A percentile compares a stretch with the other conserved stretches of the same genome.
Conservation (phyloP, 2,888 invertebrate genomes). For the Micropterix aruncella region DNA sequence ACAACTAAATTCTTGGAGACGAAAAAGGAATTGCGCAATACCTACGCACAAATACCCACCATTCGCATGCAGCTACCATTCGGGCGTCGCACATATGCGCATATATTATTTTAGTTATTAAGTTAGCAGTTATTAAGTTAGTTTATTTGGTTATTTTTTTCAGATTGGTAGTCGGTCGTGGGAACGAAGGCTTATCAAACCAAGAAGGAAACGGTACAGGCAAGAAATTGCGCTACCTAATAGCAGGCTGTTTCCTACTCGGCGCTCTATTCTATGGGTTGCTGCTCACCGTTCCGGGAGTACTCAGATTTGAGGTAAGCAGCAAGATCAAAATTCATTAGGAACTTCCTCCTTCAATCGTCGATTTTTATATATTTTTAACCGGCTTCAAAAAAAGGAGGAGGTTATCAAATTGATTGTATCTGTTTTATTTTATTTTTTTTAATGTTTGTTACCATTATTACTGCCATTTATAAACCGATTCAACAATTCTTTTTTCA, state of each 20-base stretch:
- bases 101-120: neutral
- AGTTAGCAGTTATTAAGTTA: neutral
- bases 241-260: slow-evolving; percentile 50
- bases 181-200: slow-evolving; percentile 28
- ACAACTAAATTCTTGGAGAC: too few relatives aligned
- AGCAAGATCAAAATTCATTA: slow-evolving; percentile 41
- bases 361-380: too few relatives aligned
- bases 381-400: too few relatives aligned
- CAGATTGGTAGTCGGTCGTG: slow-evolving; percentile 35
- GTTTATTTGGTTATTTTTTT: slow-evolving; percentile 2
- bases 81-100: too few relatives aligned
- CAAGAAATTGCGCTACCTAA: slow-evolving; percentile 50
- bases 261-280: slow-evolving; percentile 55
- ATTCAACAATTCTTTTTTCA: too few relatives aligned
- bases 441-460: too few relatives aligned
- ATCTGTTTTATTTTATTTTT: too few relatives aligned
- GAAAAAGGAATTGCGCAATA: too few relatives aligned
- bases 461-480: too few relatives aligned
- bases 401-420: too few relatives aligned
- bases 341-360: slow-evolving; percentile 61
- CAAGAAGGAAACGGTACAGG: slow-evolving; percentile 38
- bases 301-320: slow-evolving; percentile 40
- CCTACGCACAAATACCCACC: too few relatives aligned
- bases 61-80: too few relatives aligned
- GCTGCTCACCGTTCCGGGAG: slow-evolving; percentile 50